Conservation (phyloP, 2,113 vertebrate genomes). For the Calypte anna region DNA sequence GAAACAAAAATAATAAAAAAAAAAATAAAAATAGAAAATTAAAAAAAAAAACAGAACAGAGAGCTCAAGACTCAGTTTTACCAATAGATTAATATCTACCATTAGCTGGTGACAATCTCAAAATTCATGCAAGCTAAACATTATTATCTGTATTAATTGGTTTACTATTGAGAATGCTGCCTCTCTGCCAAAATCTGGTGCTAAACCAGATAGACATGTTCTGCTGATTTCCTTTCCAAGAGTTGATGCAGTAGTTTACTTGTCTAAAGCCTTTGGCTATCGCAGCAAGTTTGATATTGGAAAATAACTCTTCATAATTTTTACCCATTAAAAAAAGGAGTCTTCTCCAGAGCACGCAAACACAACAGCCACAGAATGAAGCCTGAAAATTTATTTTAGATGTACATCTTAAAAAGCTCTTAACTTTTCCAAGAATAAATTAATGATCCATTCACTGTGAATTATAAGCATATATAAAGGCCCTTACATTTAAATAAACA, state of each 20-base stretch:
- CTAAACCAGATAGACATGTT: slow-evolving; percentile 51
- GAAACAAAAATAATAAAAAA: neutral
- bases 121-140: slow-evolving; percentile 22
- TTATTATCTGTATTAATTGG: neutral
- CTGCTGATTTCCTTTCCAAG: slow-evolving; percentile 33
- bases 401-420: neutral
- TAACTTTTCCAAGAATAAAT: slow-evolving; percentile 5
- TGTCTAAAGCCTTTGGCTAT: slow-evolving; percentile 42
- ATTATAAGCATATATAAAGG: neutral
- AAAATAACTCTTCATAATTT: slow-evolving; percentile 28
- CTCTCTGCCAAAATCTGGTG: slow-evolving; percentile 38
- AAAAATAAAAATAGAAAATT: too few species aligned
- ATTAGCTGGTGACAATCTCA: neutral
- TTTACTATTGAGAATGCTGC: slow-evolving; percentile 7
- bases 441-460: neutral
- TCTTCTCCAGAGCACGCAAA: neutral
- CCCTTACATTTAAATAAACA: neutral
- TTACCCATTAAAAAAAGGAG: neutral
- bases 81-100: neutral
- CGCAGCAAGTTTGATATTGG: slow-evolving; percentile 22
- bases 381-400: neutral
- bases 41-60: neutral
- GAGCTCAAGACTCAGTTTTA: neutral
- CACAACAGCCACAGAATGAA: neutral
- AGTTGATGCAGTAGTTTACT: slow-evolving; percentile 32